These are phyloP conservation scores for Saccostrea cuccullata DNA, from an alignment of 1,140 invertebrate species.

Conservation along the genomic window DNA sequence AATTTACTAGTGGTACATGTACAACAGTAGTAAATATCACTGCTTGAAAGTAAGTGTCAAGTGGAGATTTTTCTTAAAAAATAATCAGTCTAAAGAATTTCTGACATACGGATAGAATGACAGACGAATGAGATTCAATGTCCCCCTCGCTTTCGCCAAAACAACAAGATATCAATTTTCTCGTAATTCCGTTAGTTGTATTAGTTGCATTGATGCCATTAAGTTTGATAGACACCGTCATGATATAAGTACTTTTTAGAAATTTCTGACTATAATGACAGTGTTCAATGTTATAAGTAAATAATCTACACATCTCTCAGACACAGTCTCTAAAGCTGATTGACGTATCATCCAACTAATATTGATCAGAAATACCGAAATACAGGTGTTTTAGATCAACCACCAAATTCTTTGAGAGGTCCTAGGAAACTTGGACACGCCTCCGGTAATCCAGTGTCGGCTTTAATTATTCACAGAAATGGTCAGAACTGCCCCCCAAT, in stretches of 20 bases:
- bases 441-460: not conserved
- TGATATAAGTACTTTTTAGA: not conserved
- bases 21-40: too few relatives aligned
- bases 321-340: constrained; percentile 12
- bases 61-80: too few relatives aligned
- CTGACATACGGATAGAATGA: too few relatives aligned
- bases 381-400: constrained; percentile 37
- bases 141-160: too few relatives aligned
- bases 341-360: not conserved
- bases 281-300: constrained; percentile 7
- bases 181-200: too few relatives aligned
- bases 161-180: too few relatives aligned
- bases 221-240: not conserved
- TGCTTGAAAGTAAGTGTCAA: too few relatives aligned
- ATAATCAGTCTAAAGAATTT: too few relatives aligned
- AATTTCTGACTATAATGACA: not conserved
- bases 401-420: not conserved
- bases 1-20: too few relatives aligned
- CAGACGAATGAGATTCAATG: too few relatives aligned
- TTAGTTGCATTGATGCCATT: too few relatives aligned
- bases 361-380: not conserved
- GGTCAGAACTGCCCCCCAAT: not conserved
- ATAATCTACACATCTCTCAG: not conserved
- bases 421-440: not conserved
- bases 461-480: not conserved